Percentiles rank a stretch among this genome's conserved stretches.
phyloP scores from a whole-genome alignment of 2,113 vertebrate species.

The Corvus moneduloides region DNA sequence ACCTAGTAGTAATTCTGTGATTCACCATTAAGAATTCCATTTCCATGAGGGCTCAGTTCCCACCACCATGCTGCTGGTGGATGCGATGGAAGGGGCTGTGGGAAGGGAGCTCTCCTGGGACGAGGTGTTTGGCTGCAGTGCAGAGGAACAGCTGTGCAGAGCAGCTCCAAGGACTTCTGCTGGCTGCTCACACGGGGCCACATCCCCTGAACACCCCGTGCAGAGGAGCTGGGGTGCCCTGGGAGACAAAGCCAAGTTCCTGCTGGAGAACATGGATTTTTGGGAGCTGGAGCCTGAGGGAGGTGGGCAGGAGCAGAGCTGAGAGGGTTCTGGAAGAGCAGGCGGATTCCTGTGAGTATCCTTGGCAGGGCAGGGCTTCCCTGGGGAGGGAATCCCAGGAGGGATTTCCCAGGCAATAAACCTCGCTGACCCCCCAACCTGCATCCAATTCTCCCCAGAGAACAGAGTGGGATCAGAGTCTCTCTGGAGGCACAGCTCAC shows the following conservation, averaged over 20 bases:
- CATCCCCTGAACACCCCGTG: accelerated
- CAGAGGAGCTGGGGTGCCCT: neutral
- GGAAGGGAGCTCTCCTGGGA: neutral
- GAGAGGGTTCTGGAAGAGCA: neutral
- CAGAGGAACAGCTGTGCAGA: neutral
- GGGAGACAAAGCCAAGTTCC: neutral
- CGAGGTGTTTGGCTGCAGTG: neutral
- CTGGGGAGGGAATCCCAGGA: neutral
- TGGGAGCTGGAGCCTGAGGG: neutral
- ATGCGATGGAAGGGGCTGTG: accelerated
- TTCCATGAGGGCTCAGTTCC: neutral
- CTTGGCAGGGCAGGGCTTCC: neutral
- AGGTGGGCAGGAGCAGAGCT: neutral
- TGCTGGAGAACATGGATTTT: neutral
- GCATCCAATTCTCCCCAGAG: accelerated
- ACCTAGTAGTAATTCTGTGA: neutral
- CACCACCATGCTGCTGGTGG: neutral
- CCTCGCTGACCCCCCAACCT: accelerated
- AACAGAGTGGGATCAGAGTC: neutral
- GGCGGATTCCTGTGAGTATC: neutral
- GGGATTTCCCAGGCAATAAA: neutral
- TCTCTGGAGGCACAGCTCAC: neutral
- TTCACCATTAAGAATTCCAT: neutral
- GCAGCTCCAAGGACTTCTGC: neutral
- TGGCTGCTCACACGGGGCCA: neutral